A percentile compares a stretch with the other conserved stretches of the same genome.
These are phyloP conservation scores for Tylochromis polylepis DNA, from an alignment of 2,113 vertebrate species.

Conservation along the genomic window DNA sequence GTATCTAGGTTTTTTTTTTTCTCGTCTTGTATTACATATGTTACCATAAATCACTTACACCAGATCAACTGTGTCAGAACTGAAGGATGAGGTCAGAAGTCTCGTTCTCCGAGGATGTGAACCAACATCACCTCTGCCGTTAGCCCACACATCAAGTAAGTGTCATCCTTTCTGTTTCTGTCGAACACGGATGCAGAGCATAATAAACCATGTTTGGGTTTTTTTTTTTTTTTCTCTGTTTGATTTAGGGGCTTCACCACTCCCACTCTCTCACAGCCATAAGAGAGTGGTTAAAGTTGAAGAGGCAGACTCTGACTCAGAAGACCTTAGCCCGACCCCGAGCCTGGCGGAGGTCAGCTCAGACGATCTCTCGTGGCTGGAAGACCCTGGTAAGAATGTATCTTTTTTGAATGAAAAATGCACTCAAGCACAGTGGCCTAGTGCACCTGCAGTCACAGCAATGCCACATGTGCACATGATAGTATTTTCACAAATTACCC, in stretches of 20 bases:
- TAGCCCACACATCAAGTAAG: constrained; percentile 30
- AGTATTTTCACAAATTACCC: neutral
- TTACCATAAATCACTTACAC: neutral
- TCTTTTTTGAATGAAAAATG: neutral
- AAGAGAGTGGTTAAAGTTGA: constrained; percentile 13
- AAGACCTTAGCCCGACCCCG: constrained; percentile 71
- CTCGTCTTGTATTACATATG: neutral
- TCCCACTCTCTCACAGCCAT: neutral
- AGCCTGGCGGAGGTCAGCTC: constrained; percentile 76
- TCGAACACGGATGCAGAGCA: neutral
- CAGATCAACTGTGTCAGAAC: constrained; percentile 65
- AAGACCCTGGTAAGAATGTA: constrained; percentile 52
- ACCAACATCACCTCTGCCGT: neutral
- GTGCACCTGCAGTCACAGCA: neutral
- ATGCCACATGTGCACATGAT: neutral
- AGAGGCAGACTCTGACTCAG: constrained; percentile 58
- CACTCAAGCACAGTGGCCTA: neutral
- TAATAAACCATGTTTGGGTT: accelerated
- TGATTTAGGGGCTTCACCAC: constrained; percentile 4
- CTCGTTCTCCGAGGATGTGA: constrained; percentile 46
- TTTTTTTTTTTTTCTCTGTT: neutral
- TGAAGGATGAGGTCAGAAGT: constrained; percentile 73
- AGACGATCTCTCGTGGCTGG: constrained; percentile 71
- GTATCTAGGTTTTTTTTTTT: accelerated
- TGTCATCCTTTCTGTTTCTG: neutral